phyloP scores from a whole-genome alignment of 2,113 vertebrate genomes.

The Rhagologus leucostigma region DNA sequence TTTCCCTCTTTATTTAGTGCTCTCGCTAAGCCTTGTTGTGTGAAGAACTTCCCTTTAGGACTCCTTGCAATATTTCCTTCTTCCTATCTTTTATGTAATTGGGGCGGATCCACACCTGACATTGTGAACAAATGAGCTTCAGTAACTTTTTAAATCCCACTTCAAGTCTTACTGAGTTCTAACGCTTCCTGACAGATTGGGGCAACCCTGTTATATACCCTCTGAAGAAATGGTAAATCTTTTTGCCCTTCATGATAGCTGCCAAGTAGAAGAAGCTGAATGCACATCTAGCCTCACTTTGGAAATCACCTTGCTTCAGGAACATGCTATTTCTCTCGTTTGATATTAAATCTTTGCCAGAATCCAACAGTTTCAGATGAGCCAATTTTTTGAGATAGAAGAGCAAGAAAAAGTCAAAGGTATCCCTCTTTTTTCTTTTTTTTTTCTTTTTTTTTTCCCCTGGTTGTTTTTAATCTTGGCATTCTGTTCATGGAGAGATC shows the following conservation, averaged over 20 bases:
- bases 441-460: too few relatives aligned
- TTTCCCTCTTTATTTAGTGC: neutral
- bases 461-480: constrained; percentile 43
- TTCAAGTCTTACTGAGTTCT: constrained; percentile 22
- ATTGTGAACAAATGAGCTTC: constrained; percentile 35
- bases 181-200: constrained; percentile 59
- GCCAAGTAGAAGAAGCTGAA: constrained; percentile 43
- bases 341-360: constrained; percentile 46
- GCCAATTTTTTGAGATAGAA: constrained; percentile 48
- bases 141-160: constrained; percentile 47
- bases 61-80: neutral
- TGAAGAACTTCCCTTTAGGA: neutral
- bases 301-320: constrained; percentile 50
- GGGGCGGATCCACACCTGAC: constrained; percentile 26
- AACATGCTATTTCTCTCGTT: constrained; percentile 49
- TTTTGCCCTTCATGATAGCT: constrained; percentile 27
- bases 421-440: neutral
- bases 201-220: constrained; percentile 49
- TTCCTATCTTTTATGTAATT: neutral
- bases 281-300: constrained; percentile 38
- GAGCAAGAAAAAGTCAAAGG: constrained; percentile 49
- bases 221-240: constrained; percentile 32
- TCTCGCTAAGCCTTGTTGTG: neutral
- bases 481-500: constrained; percentile 40
- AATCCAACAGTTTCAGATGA: constrained; percentile 45